Conservation (phyloP, 1,140 invertebrate species). For the Cherax destructor region DNA sequence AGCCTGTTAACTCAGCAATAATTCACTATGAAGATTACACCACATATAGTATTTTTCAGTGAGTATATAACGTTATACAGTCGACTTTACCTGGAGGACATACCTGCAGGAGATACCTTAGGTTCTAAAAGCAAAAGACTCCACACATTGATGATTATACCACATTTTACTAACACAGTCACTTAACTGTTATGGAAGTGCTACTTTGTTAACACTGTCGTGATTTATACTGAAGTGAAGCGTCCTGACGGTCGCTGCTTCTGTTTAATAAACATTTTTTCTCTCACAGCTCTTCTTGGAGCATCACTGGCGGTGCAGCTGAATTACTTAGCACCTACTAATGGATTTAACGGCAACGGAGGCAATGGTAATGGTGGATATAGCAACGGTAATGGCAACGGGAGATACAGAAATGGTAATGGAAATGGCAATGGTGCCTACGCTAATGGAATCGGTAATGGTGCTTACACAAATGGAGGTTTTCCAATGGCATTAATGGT, state of each 20-base stretch:
- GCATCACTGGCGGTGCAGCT: slow-evolving; percentile 8
- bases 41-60: neutral
- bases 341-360: slow-evolving; percentile 25
- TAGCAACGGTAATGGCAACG: slow-evolving; percentile 9
- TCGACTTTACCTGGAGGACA: neutral
- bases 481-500: neutral
- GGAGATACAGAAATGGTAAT: slow-evolving; percentile 7
- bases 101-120: no score
- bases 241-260: neutral
- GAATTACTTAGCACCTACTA: slow-evolving; percentile 31
- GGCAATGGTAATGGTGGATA: slow-evolving; percentile 9
- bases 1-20: neutral
- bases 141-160: no score
- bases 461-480: neutral
- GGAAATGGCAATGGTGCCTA: slow-evolving; percentile 2
- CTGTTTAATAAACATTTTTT: neutral
- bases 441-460: neutral
- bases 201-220: neutral
- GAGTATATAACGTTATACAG: neutral
- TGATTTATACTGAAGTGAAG: neutral
- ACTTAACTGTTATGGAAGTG: neutral
- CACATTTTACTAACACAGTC: neutral
- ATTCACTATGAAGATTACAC: neutral
- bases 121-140: no score
- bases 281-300: neutral